Base-by-base conservation (phyloP, 2,797 vertebrate species). In the Gorsachius magnificus region DNA sequence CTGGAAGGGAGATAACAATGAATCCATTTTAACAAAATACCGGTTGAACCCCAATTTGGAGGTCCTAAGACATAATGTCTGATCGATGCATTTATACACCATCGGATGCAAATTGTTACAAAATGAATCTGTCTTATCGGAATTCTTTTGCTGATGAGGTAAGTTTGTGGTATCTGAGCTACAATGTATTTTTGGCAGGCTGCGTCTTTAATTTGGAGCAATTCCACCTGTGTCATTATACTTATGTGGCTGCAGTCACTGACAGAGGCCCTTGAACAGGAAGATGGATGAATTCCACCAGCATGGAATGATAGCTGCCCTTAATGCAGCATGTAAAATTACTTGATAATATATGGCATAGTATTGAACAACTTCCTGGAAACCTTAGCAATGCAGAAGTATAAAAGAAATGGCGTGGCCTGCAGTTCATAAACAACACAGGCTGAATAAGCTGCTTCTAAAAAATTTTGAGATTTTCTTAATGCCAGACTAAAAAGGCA, bases 401-500 rank as follows among this genome's bases (percentile, higher is more conserved):
- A 83, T 91, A 77, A 72, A 93, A 85, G 58, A 87, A 83, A 77
- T 63, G 21, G 60, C 63, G 71, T 26, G 57, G 61, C 48, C 65
- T 90, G 46, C 22, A 83, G 68, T 84, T 94, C 93, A 90, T 87
- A 97, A 97, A 96, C 88, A 97, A 61, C 93, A 74, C 46, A 56
- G 57, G n/a, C 88, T 78, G 71, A 95, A 93, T 61, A 93, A 91
- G 10, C 29, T 91, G 48, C 82, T 92, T 93, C 90, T 95, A 95
- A n/a, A n/a, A n/a, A n/a, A n/a, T n/a, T n/a, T n/a, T n/a, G n/a
- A n/a, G n/a, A n/a, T n/a, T n/a, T n/a, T n/a, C n/a, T n/a, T n/a
- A n/a, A n/a, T n/a, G n/a, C n/a, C n/a, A n/a, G n/a, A n/a, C 83
- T 97, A 94, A 96, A 95, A 95, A 92, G 95, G 90, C 92, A 91